phyloP scores from a whole-genome alignment of 2,888 invertebrate genomes.

The Drosophila emarginata region DNA sequence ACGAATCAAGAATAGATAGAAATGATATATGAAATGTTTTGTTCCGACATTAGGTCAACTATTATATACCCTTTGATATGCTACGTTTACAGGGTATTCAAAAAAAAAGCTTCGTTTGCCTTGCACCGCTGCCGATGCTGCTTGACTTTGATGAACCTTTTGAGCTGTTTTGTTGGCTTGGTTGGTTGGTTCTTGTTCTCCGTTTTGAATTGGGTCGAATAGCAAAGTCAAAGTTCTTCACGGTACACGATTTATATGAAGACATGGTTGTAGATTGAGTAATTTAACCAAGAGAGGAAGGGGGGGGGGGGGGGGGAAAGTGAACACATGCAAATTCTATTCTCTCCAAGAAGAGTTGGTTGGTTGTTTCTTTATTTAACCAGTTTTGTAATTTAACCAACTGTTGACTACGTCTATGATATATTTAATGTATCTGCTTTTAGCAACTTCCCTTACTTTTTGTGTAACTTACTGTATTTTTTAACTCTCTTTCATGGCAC shows the following conservation, averaged over 20 bases:
- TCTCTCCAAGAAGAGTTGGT: neutral
- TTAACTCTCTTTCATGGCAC: constrained; percentile 18
- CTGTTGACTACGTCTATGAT: neutral
- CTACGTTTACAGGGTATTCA: neutral
- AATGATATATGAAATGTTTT: no score
- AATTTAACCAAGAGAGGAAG: neutral
- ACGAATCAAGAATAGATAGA: no score
- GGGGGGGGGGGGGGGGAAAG: no score
- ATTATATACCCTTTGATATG: no score
- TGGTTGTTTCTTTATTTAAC: neutral
- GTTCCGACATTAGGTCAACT: no score
- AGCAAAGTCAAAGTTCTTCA: constrained; percentile 49
- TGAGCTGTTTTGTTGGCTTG: constrained; percentile 10
- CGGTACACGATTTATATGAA: constrained; percentile 28
- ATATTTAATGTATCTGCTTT: neutral
- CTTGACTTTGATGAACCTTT: constrained; percentile 6
- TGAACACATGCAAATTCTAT: no score
- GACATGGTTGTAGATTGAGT: neutral
- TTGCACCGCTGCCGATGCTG: neutral
- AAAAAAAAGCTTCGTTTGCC: constrained; percentile 12
- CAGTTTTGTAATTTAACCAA: neutral
- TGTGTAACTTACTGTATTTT: constrained; percentile 2
- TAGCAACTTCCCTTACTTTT: constrained; percentile 5
- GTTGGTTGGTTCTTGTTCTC: constrained; percentile 28
- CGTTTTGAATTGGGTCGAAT: constrained; percentile 44